Conservation (phyloP, 2,797 vertebrate genomes). For the Miichthys miiuy region DNA sequence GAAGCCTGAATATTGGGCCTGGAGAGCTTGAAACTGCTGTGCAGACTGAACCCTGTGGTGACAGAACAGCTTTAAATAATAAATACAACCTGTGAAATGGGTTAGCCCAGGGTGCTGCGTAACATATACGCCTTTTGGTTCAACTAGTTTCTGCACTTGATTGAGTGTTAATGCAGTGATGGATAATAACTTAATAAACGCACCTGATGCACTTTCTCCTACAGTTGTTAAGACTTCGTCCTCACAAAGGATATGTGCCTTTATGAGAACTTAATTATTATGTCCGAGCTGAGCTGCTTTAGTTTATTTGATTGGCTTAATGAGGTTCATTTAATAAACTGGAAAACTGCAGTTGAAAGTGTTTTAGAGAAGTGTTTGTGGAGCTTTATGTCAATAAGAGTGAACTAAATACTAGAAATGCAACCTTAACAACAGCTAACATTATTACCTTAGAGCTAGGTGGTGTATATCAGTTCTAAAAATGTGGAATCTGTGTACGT, state of each 20-base stretch:
- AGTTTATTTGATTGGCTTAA: neutral
- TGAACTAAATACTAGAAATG: neutral
- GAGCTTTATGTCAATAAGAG: neutral
- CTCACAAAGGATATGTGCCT: neutral
- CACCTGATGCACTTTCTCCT: neutral
- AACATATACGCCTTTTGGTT: neutral
- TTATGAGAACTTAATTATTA: neutral
- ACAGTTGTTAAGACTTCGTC: neutral
- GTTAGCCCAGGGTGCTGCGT: neutral
- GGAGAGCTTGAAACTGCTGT: conserved; percentile 85
- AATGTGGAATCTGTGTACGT: neutral
- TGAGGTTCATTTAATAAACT: neutral
- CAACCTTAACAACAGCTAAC: neutral
- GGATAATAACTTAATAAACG: neutral
- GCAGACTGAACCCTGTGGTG: conserved; percentile 84
- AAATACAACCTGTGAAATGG: neutral
- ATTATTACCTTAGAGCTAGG: neutral
- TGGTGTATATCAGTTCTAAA: too few species aligned
- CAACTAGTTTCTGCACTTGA: neutral
- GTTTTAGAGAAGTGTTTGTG: neutral
- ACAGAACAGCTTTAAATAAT: conserved; percentile 65
- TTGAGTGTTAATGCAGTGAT: neutral
- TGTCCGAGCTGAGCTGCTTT: neutral
- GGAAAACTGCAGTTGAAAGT: neutral
- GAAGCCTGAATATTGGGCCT: conserved; percentile 77